Evolutionary conservation across 2,113 vertebrate species (phyloP).

Genomic region (Hippocampus comes): DNA sequence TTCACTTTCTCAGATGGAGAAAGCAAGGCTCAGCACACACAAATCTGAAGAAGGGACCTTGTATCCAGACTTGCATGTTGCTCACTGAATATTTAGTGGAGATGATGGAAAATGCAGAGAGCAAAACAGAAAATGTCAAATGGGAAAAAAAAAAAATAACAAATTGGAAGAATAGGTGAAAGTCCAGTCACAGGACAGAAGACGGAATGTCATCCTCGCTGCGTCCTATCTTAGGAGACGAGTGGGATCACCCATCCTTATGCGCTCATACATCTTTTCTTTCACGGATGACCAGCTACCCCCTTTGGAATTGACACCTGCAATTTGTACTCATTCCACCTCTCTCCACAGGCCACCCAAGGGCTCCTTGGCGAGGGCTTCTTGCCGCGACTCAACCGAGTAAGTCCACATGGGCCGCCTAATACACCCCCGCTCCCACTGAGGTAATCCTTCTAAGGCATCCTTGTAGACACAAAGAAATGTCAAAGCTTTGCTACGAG

Average conservation of each 20-base stretch:
- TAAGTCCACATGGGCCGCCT: constrained; percentile 58
- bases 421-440: constrained; percentile 59
- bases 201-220: constrained; percentile 59
- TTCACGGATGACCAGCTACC: constrained; percentile 72
- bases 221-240: constrained; percentile 44
- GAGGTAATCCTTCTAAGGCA: constrained; percentile 63
- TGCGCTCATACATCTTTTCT: constrained; percentile 74
- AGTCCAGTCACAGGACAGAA: constrained; percentile 57
- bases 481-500: constrained; percentile 56
- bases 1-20: constrained; percentile 38
- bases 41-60: constrained; percentile 32
- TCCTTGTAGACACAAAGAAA: constrained; percentile 60
- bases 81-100: constrained; percentile 13
- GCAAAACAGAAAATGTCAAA: constrained; percentile 6
- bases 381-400: constrained; percentile 61
- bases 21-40: constrained; percentile 22
- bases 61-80: neutral
- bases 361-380: constrained; percentile 64
- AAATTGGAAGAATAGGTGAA: constrained; percentile 18
- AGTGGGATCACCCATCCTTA: constrained; percentile 69
- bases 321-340: constrained; percentile 79
- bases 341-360: constrained; percentile 51
- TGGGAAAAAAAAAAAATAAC: neutral
- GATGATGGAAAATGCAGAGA: constrained; percentile 27
- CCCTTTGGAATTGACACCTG: constrained; percentile 73